Conservation (phyloP, 2,113 vertebrate genomes). For the Eulemur rufifrons region DNA sequence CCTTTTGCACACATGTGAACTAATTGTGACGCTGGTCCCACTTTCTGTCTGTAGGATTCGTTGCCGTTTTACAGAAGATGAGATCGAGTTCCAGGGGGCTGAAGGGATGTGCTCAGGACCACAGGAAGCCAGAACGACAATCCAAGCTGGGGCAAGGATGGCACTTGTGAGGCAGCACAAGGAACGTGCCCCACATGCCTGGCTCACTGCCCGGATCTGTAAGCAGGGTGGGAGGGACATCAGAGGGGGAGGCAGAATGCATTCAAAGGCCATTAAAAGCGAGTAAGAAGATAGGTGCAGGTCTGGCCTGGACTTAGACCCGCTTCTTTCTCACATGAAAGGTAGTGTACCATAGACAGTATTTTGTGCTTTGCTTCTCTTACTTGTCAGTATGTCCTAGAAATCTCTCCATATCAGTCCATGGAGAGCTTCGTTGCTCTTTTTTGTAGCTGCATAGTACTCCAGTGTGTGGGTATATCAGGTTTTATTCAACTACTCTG, state of each 20-base stretch:
- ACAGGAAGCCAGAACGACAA: not conserved
- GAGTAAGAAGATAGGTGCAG: not conserved
- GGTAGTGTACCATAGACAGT: not conserved
- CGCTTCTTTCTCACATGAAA: not conserved
- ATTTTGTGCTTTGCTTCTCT: not conserved
- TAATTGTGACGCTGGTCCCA: not conserved
- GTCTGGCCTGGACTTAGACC: not conserved
- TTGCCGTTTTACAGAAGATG: not conserved
- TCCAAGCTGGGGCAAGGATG: not conserved
- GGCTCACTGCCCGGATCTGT: not conserved
- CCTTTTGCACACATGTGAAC: not conserved
- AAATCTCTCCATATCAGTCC: not conserved
- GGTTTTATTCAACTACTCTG: not conserved
- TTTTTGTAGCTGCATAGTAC: not conserved
- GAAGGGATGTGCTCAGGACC: not conserved
- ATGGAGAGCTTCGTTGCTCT: not conserved
- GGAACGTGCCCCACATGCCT: rapidly evolving
- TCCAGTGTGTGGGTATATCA: not conserved
- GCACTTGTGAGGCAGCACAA: not conserved
- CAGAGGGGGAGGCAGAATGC: not conserved
- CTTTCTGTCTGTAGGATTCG: not conserved
- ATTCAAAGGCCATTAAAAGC: not conserved
- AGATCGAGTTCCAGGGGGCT: not conserved
- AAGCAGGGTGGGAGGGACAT: not conserved
- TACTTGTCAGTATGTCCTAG: not conserved